A percentile compares a stretch with the other conserved stretches of the same genome.
Conservation (phyloP, 2,113 vertebrate species). For the Bettongia penicillata region DNA sequence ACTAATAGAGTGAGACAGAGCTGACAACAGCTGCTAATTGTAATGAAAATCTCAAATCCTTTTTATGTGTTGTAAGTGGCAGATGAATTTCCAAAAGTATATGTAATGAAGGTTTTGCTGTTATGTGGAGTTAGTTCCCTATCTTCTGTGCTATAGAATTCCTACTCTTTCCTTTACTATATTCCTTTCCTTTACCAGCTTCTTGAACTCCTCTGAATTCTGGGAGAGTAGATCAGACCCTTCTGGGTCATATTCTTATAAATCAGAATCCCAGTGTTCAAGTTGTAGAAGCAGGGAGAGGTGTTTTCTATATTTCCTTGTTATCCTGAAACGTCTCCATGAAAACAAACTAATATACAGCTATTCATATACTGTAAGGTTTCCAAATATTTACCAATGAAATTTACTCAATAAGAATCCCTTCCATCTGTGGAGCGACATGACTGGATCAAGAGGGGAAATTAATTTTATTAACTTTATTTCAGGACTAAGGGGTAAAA, state of each 20-base stretch:
- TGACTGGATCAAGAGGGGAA: too few relatives aligned
- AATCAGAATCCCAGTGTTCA: background rate
- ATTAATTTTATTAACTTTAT: too few relatives aligned
- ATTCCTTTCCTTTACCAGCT: background rate
- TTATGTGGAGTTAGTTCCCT: background rate
- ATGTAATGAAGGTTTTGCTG: slow-evolving; percentile 40
- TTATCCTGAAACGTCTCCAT: too few relatives aligned
- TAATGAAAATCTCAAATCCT: slow-evolving; percentile 40
- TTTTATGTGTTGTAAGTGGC: slow-evolving; percentile 35
- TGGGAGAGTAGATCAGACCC: background rate
- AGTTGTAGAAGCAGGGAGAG: too few relatives aligned
- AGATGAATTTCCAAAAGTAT: slow-evolving; percentile 54
- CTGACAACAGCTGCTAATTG: slow-evolving; percentile 56
- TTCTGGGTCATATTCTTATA: background rate
- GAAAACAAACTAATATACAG: too few relatives aligned
- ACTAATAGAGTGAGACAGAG: slow-evolving; percentile 43
- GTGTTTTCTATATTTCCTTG: too few relatives aligned
- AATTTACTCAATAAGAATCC: too few relatives aligned
- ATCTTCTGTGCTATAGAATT: slow-evolving; percentile 7
- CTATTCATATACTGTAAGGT: too few relatives aligned
- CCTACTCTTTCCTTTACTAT: background rate
- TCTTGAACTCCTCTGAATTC: background rate
- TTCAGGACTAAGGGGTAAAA: too few relatives aligned
- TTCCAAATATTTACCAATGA: too few relatives aligned
- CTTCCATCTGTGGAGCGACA: too few relatives aligned